Evolutionary conservation across 2,888 invertebrate species (phyloP), one percentile per base, ranked within the genome.

Genomic region (Lordiphosa andalusiaca): DNA sequence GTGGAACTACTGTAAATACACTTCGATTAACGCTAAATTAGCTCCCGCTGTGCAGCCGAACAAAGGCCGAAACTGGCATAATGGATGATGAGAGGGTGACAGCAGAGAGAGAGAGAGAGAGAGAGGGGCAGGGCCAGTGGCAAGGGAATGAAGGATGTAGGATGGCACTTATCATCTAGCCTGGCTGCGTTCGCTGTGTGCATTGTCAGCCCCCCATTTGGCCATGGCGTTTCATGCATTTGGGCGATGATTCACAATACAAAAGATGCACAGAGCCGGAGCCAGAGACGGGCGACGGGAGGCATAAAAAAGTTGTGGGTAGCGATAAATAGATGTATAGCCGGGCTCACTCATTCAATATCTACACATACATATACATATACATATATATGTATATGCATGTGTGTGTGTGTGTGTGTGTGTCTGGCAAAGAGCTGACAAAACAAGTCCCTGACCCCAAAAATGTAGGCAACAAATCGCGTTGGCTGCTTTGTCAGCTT

Each of bases 361-460:
- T 16, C 25, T 3, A 38, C 10, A 33, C 30, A 50, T 12, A 21
- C 36, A 47, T n/a, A 16, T 2, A 16, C 16, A 16, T 16, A 16
- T 16, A 16, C 2, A 16, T 16, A 6, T 35, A 10, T 36, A 21
- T 36, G 5, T 52, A 49, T 41, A 12, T 41, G 12, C 12, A 12
- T 41, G 41, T 12, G 39, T 48, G 46, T 30, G 21, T 56, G 39
- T 38, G 42, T 54, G 58, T 41, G 52, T 53, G 57, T 49, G 48
- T 38, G 62, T 67, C 65, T 69, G 57, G 63, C 67, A 67, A 53
- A 10, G 33, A 56, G 69, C 65, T 72, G 74, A 72, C 81, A 81
- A 78, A 69, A 73, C 71, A 78, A 82, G 78, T 82, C 82, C 84
- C 83, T 82, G 84, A 82, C 82, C 82, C 84, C 78, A 81, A 80